A percentile compares a stretch with the other conserved stretches of the same genome.
Conservation (phyloP, 2,113 vertebrate genomes). For the Guaruba guarouba region DNA sequence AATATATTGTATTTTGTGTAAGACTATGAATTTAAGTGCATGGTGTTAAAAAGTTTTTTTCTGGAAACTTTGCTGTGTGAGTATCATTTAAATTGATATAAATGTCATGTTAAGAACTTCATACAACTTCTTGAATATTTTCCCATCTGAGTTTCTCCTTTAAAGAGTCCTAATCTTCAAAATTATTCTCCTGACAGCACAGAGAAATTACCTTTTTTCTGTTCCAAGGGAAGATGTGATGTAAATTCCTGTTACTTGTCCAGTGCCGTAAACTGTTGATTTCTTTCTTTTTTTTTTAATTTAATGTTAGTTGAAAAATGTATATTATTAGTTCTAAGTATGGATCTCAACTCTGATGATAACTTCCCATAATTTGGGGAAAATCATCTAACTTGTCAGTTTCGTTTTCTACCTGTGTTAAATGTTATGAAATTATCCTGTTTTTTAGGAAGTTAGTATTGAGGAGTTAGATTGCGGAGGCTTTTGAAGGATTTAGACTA, state of each 20-base stretch:
- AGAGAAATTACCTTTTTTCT: background rate
- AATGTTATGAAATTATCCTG: background rate
- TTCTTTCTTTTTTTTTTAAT: background rate
- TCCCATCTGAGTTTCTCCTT: background rate
- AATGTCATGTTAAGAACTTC: background rate
- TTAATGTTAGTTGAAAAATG: background rate
- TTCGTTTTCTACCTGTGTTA: background rate
- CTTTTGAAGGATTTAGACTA: background rate
- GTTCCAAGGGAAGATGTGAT: background rate
- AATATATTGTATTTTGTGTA: background rate
- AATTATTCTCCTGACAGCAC: background rate
- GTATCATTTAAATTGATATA: background rate
- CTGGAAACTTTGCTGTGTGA: background rate
- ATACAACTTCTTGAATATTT: background rate
- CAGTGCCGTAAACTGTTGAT: background rate
- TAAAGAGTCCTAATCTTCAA: background rate
- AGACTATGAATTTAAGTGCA: background rate
- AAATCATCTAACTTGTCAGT: background rate
- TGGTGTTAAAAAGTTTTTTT: background rate
- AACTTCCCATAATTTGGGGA: background rate
- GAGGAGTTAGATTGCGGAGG: background rate
- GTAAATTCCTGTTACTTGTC: background rate
- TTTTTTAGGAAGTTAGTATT: background rate
- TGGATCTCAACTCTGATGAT: background rate
- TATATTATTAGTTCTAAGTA: background rate